Percentiles rank a stretch among this genome's conserved stretches.
Evolutionary conservation across 2,113 vertebrate genomes (phyloP).

Genomic region (Equus przewalskii): DNA sequence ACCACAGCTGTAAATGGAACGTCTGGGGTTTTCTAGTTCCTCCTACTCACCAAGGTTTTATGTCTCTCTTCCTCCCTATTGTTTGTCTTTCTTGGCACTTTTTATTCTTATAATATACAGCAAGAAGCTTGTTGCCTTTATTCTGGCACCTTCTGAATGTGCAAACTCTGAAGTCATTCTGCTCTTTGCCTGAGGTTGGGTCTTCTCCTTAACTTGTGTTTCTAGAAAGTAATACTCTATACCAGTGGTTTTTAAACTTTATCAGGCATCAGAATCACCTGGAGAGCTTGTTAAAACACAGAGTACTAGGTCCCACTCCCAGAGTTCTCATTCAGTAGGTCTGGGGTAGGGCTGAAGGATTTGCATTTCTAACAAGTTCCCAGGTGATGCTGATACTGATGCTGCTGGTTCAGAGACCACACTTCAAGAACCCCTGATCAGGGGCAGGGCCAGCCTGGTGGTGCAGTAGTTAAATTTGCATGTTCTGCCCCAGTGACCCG

Average conservation of each 20-base stretch:
- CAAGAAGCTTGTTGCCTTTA: not conserved
- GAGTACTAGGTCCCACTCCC: not conserved
- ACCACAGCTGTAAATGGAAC: not conserved
- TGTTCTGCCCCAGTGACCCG: too few relatives aligned
- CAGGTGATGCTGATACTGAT: not conserved
- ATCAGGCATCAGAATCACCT: not conserved
- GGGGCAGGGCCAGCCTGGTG: too few relatives aligned
- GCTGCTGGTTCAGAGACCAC: not conserved
- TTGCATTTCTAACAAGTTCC: not conserved
- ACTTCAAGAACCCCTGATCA: not conserved
- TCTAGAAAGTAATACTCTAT: slow-evolving; percentile 13
- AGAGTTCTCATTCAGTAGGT: not conserved
- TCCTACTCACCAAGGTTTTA: not conserved
- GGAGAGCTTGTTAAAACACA: not conserved
- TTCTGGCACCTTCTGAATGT: not conserved
- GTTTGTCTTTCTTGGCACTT: not conserved
- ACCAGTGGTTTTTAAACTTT: not conserved
- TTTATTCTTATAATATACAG: not conserved
- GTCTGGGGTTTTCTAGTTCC: not conserved
- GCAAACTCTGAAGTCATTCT: not conserved
- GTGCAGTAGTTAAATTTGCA: too few relatives aligned
- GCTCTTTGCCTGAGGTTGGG: not conserved
- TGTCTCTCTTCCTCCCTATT: not conserved
- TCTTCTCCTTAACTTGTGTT: not conserved
- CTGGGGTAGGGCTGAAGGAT: not conserved